Base-by-base conservation (phyloP, 23 tunicate genomes). In the Ciona savignyi region DNA sequence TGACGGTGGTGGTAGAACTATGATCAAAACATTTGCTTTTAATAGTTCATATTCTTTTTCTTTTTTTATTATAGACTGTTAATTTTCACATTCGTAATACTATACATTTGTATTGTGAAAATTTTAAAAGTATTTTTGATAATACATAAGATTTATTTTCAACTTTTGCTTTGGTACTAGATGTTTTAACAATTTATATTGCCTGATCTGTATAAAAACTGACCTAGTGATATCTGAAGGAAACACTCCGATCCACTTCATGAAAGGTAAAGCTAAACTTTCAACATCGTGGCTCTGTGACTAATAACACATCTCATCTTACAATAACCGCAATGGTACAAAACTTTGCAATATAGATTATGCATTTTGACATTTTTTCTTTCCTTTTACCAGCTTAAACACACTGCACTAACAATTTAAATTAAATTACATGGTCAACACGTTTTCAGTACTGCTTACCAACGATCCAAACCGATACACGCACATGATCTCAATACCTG, bases 401-500 rank as follows among this genome's bases (percentile, higher is more conserved):
- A 42, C 15, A 42, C 56, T 42, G 56, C 15, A 42, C 56, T 6
- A 42, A 42, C 15, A 42, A 42, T 15, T 42, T 42, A 42, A 42
- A 42, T 15, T 42, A 42, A 42, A 15, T 42, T 42, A 42, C 56
- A 6, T 6, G 15, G 56, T 42, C 15, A 42, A 15, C 56, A 42
- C 56, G 15, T 42, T 42, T 6, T 6, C 56, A 42, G 11, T 42
- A 42, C n/a, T n/a, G 56, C 96, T 82, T 70, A 90, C 97, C 86
- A 76, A 23, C 29, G 97, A 90, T 26, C 90, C 90, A 76, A 90
- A 90, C 4, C 81, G 67, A 51, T 90, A 90, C 27, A 90, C 90
- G 63, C 71, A 90, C 80, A 90, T 78, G 29, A 90, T 90, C 68
- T 90, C 97, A 67, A 90, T 84, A 29, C 97, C 97, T 90, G 56